Percentiles rank a stretch among this genome's conserved stretches.
phyloP scores from a whole-genome alignment of 2,113 vertebrate genomes.

The Ginglymostoma cirratum region DNA sequence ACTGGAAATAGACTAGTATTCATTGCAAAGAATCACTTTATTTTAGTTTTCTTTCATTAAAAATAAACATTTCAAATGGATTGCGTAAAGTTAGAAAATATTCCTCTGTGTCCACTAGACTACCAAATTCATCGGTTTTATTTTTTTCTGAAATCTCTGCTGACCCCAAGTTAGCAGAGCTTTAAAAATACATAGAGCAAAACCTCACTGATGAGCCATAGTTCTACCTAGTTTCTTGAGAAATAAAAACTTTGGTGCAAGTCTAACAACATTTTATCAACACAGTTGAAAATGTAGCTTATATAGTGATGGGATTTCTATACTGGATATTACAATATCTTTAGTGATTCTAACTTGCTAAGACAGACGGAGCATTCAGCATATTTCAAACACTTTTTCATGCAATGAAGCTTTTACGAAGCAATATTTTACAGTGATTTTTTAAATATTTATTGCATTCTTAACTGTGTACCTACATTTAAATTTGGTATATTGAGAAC shows the following conservation, averaged over 20 bases:
- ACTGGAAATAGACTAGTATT: too few relatives aligned
- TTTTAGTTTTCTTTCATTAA: too few relatives aligned
- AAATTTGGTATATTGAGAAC: neutral
- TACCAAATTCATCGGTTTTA: neutral
- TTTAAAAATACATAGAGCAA: neutral
- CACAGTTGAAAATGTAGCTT: neutral
- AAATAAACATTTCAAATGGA: neutral
- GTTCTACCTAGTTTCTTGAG: neutral
- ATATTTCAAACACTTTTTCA: neutral
- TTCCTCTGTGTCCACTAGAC: neutral
- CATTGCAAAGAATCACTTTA: too few relatives aligned
- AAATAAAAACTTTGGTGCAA: neutral
- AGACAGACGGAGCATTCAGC: neutral
- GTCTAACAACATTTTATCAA: neutral
- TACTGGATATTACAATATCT: neutral
- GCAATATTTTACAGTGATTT: neutral
- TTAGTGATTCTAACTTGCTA: neutral
- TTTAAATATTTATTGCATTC: conserved; percentile 19
- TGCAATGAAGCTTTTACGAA: neutral
- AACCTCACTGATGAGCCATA: neutral
- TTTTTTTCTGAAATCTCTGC: neutral
- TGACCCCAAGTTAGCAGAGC: neutral
- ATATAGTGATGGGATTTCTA: neutral
- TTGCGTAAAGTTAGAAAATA: neutral
- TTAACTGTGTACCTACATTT: neutral